These are phyloP conservation scores for Microctonus hyperodae DNA, from an alignment of 2,888 invertebrate species.

Conservation along the genomic window DNA sequence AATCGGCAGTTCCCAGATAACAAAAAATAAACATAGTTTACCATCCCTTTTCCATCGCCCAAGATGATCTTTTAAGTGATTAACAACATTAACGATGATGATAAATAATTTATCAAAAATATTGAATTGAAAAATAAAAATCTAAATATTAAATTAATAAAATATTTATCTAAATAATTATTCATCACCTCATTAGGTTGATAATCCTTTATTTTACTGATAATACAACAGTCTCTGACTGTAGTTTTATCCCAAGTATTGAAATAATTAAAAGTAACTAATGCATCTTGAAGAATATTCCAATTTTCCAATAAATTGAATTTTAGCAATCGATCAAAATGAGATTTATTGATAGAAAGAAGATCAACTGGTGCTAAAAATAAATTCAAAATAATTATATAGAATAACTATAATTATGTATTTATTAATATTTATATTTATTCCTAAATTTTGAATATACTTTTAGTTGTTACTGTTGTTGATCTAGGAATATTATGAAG, in stretches of 20 bases:
- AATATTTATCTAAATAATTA: background rate
- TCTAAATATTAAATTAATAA: background rate
- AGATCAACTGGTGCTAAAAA: constrained; percentile 69
- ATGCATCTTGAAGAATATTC: constrained; percentile 69
- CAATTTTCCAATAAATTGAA: constrained; percentile 69
- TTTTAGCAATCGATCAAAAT: constrained; percentile 70
- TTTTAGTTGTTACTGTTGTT: constrained; percentile 68
- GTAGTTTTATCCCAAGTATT: constrained; percentile 68
- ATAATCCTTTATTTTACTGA: constrained; percentile 70
- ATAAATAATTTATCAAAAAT: constrained; percentile 2
- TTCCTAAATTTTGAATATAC: constrained; percentile 37
- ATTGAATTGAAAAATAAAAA: constrained; percentile 5
- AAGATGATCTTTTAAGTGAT: constrained; percentile 48
- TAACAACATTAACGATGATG: background rate
- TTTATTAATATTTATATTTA: background rate
- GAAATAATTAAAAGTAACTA: constrained; percentile 72
- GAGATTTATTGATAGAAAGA: constrained; percentile 69
- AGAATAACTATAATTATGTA: background rate
- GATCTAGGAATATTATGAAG: constrained; percentile 70
- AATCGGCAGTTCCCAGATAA: constrained; percentile 69
- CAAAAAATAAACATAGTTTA: constrained; percentile 66
- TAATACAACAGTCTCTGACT: constrained; percentile 72
- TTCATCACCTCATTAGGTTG: constrained; percentile 65
- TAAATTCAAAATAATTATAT: constrained; percentile 8
- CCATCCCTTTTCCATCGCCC: constrained; percentile 58